These are phyloP conservation scores for Thera obeliscata DNA, from an alignment of 2,888 invertebrate species.

Conservation along the genomic window DNA sequence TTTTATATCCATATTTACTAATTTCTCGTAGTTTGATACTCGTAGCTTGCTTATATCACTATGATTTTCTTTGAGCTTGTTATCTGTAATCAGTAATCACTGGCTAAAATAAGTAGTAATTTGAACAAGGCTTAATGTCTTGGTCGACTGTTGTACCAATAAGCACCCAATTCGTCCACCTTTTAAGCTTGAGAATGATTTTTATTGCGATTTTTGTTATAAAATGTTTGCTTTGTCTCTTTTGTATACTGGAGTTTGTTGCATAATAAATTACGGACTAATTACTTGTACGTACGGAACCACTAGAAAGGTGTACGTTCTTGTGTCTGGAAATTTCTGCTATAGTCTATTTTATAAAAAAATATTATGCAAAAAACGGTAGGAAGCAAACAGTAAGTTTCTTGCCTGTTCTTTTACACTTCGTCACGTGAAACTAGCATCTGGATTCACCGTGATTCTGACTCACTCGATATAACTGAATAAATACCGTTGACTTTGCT, in stretches of 20 bases:
- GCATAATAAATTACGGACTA: not conserved
- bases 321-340: too few species aligned
- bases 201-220: slow-evolving; percentile 17
- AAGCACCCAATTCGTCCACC: slow-evolving; percentile 31
- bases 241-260: not conserved
- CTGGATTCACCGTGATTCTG: too few species aligned
- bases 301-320: not conserved
- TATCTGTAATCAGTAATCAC: not conserved
- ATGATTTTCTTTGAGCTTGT: slow-evolving; percentile 12
- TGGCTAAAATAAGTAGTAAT: slow-evolving; percentile 2
- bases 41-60: slow-evolving; percentile 28
- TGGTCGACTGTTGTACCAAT: slow-evolving; percentile 21
- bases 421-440: too few species aligned
- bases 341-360: too few species aligned
- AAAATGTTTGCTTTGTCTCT: slow-evolving; percentile 6
- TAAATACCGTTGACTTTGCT: too few species aligned
- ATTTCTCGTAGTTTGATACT: not conserved
- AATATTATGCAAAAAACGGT: too few species aligned
- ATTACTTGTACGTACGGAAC: not conserved
- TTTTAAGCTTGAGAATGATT: slow-evolving; percentile 29
- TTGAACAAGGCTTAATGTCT: not conserved
- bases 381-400: too few species aligned
- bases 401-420: too few species aligned
- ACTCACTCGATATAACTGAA: too few species aligned
- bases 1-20: not conserved